Evolutionary conservation across 1,140 invertebrate species (phyloP), one percentile per base, ranked within the genome.

Genomic region (Galendromus occidentalis): DNA sequence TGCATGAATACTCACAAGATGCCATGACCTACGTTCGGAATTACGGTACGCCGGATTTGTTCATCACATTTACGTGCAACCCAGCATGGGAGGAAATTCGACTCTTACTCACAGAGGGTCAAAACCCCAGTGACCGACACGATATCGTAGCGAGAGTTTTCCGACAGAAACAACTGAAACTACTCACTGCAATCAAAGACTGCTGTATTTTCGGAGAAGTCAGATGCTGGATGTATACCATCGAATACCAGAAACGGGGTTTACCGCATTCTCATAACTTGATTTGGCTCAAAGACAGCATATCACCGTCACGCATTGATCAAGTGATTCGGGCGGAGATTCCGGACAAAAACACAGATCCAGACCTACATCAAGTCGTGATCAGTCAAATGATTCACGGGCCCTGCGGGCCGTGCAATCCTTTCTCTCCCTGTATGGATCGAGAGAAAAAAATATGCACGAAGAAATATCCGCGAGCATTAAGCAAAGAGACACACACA

Each of bases 281-380:
- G 12, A 28, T 77, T 7, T 67, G 64, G 51, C 30, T 71, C 20
- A 12, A 42, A 63, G 39, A 65, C 33, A 18, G 39, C 2, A 41
- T 44, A 22, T 66, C 42, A 63, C 51, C 64, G 2, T 30, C 42
- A 0, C 17, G 41, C 12, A 7, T 55, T 1, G 66, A 69, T 2
- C 17, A 51, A 9, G 69, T 79, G 9, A 78, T 81, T 68, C 78
- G 67, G 45, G 79, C 79, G 4, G 79, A 82, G 76, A 76, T 82
- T 66, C 79, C 81, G 39, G 73, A 81, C 75, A 47, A 47, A 44
- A 44, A 69, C 44, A 71, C 20, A 55, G 75, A 81, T 73, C 73
- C 71, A 67, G 29, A 66, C 51, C 67, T 80, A 30, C 69, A 73
- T 64, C 39, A 65, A 29, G 68, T 69, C 51, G 73, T 79, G 18